phyloP scores from a whole-genome alignment of 2,797 vertebrate species.

The Prunella strophiata region DNA sequence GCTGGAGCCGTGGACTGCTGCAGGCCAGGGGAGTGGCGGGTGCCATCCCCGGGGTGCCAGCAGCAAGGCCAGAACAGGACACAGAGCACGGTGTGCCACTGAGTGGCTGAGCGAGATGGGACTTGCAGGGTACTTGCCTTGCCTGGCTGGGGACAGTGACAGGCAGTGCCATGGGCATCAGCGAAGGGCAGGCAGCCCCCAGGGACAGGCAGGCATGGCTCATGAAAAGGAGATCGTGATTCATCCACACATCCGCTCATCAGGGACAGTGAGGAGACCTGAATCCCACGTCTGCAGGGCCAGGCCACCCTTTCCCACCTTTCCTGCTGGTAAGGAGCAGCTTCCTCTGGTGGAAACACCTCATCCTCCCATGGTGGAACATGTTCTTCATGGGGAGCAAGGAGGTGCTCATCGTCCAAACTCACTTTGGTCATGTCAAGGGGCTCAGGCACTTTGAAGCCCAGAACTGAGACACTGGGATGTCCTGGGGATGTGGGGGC shows the following conservation, averaged over 20 bases:
- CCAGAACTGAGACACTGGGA: not conserved
- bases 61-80: not conserved
- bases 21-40: accelerated
- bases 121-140: not conserved
- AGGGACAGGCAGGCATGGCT: not conserved
- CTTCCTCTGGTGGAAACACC: not conserved
- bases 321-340: not conserved
- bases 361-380: not conserved
- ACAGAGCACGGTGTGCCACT: accelerated
- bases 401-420: not conserved
- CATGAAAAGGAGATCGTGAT: not conserved
- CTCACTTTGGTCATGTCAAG: not conserved
- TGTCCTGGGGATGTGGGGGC: not conserved
- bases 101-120: accelerated
- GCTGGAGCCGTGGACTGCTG: not conserved
- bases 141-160: not conserved
- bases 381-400: not conserved
- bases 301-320: not conserved
- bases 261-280: accelerated
- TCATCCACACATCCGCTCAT: not conserved
- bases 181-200: not conserved
- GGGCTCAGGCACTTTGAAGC: not conserved
- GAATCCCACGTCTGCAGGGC: not conserved
- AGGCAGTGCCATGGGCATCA: not conserved
- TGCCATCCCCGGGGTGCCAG: not conserved